These are phyloP conservation scores for Tetragonula carbonaria DNA, from an alignment of 2,888 invertebrate genomes.

Conservation along the genomic window DNA sequence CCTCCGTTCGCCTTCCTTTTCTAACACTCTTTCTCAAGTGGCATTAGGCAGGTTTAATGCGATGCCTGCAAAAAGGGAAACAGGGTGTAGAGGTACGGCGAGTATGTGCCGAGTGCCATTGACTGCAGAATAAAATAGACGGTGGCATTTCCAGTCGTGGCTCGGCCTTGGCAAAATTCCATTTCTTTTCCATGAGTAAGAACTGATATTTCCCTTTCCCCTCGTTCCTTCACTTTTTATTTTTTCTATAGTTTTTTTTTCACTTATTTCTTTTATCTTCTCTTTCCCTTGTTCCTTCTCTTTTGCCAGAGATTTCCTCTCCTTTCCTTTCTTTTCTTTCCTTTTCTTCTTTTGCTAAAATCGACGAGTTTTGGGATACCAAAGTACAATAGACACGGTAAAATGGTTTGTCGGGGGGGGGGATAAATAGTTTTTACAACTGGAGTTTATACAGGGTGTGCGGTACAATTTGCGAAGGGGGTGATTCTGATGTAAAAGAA, in stretches of 20 bases:
- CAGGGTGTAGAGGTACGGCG: conserved; percentile 48
- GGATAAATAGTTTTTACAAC: no score
- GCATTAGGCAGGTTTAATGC: conserved; percentile 70
- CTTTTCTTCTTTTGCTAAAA: background rate
- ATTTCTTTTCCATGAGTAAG: conserved; percentile 65
- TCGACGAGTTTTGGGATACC: conserved; percentile 33
- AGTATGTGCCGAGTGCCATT: conserved; percentile 69
- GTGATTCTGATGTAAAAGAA: no score
- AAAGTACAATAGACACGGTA: no score
- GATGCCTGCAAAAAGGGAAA: conserved; percentile 65
- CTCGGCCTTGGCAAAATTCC: conserved; percentile 69
- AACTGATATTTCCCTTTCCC: conserved; percentile 53
- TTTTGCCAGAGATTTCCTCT: background rate
- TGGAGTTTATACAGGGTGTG: no score
- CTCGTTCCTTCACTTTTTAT: background rate
- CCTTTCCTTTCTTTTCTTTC: no score
- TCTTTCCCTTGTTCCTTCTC: background rate
- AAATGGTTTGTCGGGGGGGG: no score
- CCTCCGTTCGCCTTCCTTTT: conserved; percentile 9
- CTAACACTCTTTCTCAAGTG: conserved; percentile 55
- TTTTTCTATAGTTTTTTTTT: conserved; percentile 10
- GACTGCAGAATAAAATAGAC: conserved; percentile 73
- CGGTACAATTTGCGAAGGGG: no score
- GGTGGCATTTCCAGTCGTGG: conserved; percentile 54
- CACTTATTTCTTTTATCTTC: background rate